Base-by-base conservation (phyloP, 2,888 invertebrate genomes). In the Spodoptera exigua region DNA sequence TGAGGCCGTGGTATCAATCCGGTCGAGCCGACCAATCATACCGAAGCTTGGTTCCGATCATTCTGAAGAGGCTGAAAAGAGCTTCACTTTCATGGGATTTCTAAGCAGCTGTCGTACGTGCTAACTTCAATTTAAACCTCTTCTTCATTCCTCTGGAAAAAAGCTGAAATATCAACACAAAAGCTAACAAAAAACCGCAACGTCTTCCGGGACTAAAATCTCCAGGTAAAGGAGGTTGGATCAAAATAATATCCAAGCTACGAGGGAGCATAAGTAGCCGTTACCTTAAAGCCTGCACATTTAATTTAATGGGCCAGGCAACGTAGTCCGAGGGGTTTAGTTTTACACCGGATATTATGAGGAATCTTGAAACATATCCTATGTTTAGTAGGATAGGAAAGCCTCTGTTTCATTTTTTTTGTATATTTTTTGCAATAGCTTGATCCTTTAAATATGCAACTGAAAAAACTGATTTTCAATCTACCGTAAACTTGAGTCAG, bases 191-290 rank as follows among this genome's bases (percentile, higher is more conserved):
- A 68, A 73, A 70, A 49, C 27, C 36, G 35, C 36, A 57, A 56
- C 41, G 58, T 59, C 45, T 67, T 60, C 58, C 48, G 49, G 53
- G 36, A 45, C 58, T 46, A 56, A 74, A 76, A 70, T 69, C 68
- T 76, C 70, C 57, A 69, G 66, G 72, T 74, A 68, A 70, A 78
- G 79, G 73, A 78, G 67, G 63, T 69, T 65, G 84, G 84, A 86
- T 87, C 85, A 82, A 85, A 83, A 79, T 80, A 80, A 83, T 82
- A 82, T 82, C 76, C 78, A 65, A 63, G 79, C 78, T 80, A 80
- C 78, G 80, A 76, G 82, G 79, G 75, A 79, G 75, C 53, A 74
- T 74, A 84, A 83, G 83, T 80, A 81, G 81, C 82, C 81, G 80
- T 83, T 83, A 82, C 79, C 76, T 81, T 71, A 78, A 81, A 83